Conservation (phyloP, 2,888 invertebrate genomes). For the Lycia hirtaria region DNA sequence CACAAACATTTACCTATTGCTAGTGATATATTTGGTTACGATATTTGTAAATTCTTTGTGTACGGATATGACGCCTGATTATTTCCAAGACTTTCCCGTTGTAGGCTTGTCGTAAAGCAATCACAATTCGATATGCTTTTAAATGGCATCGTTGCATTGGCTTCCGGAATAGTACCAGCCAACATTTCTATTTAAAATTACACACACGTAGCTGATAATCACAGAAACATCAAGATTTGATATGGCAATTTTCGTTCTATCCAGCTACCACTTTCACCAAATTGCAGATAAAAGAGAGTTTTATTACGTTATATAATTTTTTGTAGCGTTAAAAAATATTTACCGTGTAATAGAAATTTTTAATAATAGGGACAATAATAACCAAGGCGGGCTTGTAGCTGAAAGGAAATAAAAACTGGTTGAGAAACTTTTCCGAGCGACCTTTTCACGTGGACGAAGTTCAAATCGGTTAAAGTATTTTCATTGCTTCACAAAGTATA, state of each 20-base stretch:
- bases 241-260: conserved; percentile 40
- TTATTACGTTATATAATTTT: conserved; percentile 33
- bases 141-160: conserved; percentile 29
- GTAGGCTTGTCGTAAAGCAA: conserved; percentile 14
- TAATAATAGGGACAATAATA: conserved; percentile 24
- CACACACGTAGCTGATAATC: conserved; percentile 36
- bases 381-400: conserved; percentile 1
- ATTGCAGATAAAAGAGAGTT: conserved; percentile 40
- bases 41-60: conserved; percentile 12
- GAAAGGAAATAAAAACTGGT: conserved; percentile 15
- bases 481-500: conserved; percentile 22
- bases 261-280: conserved; percentile 42
- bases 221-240: conserved; percentile 38
- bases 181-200: conserved; percentile 33
- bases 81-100: conserved; percentile 13
- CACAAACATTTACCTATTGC: too few species aligned
- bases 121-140: conserved; percentile 25
- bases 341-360: conserved; percentile 28
- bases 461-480: conserved; percentile 16
- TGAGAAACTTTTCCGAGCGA: conserved; percentile 11
- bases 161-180: conserved; percentile 27
- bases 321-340: conserved; percentile 15
- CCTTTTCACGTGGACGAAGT: conserved; percentile 9
- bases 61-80: too few species aligned
- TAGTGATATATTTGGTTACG: conserved; percentile 6